These are phyloP conservation scores for Acanthopagrus latus DNA, from an alignment of 2,797 vertebrate species.

Conservation along the genomic window DNA sequence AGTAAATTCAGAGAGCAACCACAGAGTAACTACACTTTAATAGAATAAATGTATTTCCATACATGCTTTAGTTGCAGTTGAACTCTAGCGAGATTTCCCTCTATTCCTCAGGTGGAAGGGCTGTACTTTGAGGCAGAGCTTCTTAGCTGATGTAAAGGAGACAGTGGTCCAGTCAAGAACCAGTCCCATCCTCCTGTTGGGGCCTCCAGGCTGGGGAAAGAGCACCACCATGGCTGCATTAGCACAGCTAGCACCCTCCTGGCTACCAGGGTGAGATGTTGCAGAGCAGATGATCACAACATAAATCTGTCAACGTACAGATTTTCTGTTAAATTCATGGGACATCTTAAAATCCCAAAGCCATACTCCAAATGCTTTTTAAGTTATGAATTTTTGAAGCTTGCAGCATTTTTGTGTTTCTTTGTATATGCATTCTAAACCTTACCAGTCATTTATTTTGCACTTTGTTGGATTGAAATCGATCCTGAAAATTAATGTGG, in stretches of 20 bases:
- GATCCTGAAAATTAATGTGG: too few relatives aligned
- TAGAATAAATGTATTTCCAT: not conserved
- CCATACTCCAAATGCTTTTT: too few relatives aligned
- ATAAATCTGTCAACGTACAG: too few relatives aligned
- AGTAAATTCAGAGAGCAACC: not conserved
- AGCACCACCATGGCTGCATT: constrained; percentile 76
- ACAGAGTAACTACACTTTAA: not conserved
- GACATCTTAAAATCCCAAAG: too few relatives aligned
- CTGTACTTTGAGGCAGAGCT: constrained; percentile 64
- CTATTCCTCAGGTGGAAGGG: constrained; percentile 56
- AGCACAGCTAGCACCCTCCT: constrained; percentile 69
- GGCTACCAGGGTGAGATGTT: constrained; percentile 76
- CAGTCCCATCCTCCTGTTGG: constrained; percentile 71
- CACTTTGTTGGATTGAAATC: too few relatives aligned
- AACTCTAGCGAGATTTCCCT: not conserved
- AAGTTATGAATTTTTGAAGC: too few relatives aligned
- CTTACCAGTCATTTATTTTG: too few relatives aligned
- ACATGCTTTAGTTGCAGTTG: not conserved
- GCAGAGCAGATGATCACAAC: not conserved
- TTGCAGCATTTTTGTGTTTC: too few relatives aligned
- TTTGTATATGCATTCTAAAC: too few relatives aligned
- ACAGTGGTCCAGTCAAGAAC: constrained; percentile 52
- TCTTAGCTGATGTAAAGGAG: constrained; percentile 69
- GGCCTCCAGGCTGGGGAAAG: constrained; percentile 81
- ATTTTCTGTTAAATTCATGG: not conserved